Evolutionary conservation across 64 coral and sea anemone species (phyloP).

Genomic region (Montipora cactus): DNA sequence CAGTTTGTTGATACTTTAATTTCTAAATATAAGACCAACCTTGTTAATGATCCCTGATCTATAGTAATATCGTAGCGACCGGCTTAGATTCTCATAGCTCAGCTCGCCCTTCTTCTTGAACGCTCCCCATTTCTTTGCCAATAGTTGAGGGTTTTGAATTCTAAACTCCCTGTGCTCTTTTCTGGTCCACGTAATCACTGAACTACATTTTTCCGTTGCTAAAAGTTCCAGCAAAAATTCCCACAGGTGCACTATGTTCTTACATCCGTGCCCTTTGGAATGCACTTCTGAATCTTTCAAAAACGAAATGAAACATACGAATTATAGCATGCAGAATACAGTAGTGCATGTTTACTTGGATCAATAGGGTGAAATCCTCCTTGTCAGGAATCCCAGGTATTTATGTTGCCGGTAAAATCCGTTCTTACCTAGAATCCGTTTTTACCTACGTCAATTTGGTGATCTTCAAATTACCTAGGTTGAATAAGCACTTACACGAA

Average conservation of each 20-base stretch:
- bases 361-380: too few species aligned
- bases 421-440: too few species aligned
- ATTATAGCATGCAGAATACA: too few species aligned
- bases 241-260: constrained; percentile 81
- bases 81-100: constrained; percentile 78
- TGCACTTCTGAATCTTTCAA: background rate
- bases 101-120: constrained; percentile 55
- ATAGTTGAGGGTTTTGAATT: constrained; percentile 59
- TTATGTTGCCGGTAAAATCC: too few species aligned
- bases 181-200: constrained; percentile 63
- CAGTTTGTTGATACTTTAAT: too few species aligned
- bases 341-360: too few species aligned
- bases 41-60: constrained; percentile 72
- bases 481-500: too few species aligned
- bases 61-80: constrained; percentile 72
- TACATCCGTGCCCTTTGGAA: background rate
- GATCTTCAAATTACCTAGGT: too few species aligned
- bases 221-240: constrained; percentile 74
- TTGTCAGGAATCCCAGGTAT: too few species aligned
- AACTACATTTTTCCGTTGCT: constrained; percentile 9
- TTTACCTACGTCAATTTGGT: too few species aligned
- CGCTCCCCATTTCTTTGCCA: constrained; percentile 62
- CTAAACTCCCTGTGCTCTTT: constrained; percentile 57
- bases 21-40: background rate
- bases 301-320: background rate